These are phyloP conservation scores for Eueides isabella DNA, from an alignment of 1,140 invertebrate species.

Conservation along the genomic window DNA sequence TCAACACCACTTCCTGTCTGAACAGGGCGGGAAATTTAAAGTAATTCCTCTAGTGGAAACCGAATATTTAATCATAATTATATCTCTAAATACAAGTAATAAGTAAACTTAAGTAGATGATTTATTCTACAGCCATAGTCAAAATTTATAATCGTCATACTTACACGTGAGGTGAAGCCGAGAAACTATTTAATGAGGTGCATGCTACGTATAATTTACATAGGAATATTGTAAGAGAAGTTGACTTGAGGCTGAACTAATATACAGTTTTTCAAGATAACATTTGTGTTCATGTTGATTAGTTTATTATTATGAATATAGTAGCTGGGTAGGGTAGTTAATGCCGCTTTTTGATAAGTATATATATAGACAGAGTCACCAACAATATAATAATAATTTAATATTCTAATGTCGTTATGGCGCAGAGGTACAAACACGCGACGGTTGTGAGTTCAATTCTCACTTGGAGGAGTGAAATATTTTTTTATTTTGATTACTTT, in stretches of 20 bases:
- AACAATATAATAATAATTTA: no score
- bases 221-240: neutral
- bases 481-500: no score
- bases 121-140: neutral
- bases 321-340: no score
- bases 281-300: neutral
- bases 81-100: neutral
- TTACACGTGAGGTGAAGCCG: neutral
- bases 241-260: neutral
- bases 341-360: no score
- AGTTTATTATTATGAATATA: neutral
- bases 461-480: no score
- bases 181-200: constrained; percentile 6
- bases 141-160: neutral
- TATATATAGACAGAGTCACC: no score
- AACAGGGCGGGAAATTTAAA: no score
- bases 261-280: neutral
- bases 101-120: neutral
- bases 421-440: no score
- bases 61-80: neutral
- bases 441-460: no score
- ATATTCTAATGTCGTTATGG: no score
- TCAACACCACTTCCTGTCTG: no score
- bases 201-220: neutral
- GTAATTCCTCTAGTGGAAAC: neutral